Evolutionary conservation across 2,113 vertebrate genomes (phyloP), one percentile per base, ranked within the genome.

Genomic region (Sinosuthora webbiana): DNA sequence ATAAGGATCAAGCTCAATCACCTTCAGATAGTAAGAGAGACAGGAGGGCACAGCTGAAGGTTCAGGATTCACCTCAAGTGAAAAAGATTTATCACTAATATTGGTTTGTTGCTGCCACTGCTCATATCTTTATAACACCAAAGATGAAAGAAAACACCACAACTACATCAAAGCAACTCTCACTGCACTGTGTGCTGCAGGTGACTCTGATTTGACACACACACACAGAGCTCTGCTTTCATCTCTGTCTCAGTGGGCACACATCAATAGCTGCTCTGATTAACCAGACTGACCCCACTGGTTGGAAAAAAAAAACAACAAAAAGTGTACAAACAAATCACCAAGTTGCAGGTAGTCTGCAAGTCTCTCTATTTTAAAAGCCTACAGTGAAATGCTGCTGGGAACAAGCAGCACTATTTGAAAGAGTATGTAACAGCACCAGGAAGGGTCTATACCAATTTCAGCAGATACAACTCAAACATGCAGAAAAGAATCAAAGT

Each of bases 1-100:
- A 89, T 83, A 77, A 80, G 90, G 88, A 94, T 96, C 68, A 93
- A 67, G 89, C 56, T 90, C 68, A 78, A 64, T 78, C 73, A 71
- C 30, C 35, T 68, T 35, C 67, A 92, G 55, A 47, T 88, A 79
- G 21, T 45, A 63, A 73, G 15, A 75, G 24, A 19, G 56, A 59
- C 30, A 91, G n/a, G 16, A 91, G 18, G n/a, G 11, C 74, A 95
- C 31, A 85, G 64, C 56, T 93, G 56, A 87, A 91, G 62, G 44
- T 56, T 75, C 74, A 73, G 27, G 55, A 77, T 63, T 69, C 53
- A 60, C 59, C 13, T 79, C 24, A 59, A 75, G n/a, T 39, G 31
- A 65, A 63, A 81, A 68, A 8, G 27, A 85, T 56, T 90, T 39
- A 91, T 67, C 65, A 50, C 59, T 31, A 70, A 33, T 39, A 88